Conservation (phyloP, 2,113 vertebrate genomes). For the Larimichthys polyactis region DNA sequence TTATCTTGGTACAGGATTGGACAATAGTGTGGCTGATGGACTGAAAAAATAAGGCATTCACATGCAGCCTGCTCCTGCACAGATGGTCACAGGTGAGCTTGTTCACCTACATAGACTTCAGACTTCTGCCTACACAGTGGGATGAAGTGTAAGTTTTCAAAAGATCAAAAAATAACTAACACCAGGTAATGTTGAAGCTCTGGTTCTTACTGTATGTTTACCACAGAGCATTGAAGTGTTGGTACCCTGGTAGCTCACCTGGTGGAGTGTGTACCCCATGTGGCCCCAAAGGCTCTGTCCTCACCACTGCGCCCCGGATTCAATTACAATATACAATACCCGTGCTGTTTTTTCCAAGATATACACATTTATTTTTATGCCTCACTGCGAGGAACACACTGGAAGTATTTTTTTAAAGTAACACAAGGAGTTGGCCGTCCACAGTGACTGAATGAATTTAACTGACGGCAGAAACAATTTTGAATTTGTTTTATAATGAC, state of each 20-base stretch:
- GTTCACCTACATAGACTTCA: conserved; percentile 49
- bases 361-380: neutral
- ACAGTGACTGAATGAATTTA: neutral
- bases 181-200: no score
- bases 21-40: conserved; percentile 24
- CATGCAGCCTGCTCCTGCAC: conserved; percentile 45
- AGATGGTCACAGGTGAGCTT: conserved; percentile 50
- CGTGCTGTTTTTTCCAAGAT: neutral
- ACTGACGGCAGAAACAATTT: neutral
- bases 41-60: conserved; percentile 50
- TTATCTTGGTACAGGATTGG: conserved; percentile 18
- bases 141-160: neutral
- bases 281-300: no score
- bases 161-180: no score
- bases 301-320: no score
- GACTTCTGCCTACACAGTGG: conserved; percentile 46
- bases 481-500: neutral
- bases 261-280: no score
- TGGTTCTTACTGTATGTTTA: no score
- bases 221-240: no score
- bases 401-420: conserved; percentile 25
- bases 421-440: neutral
- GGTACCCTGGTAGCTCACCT: no score
- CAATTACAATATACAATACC: neutral
- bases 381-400: neutral